phyloP scores from a whole-genome alignment of 2,797 vertebrate genomes.

The Chaunax sp. region DNA sequence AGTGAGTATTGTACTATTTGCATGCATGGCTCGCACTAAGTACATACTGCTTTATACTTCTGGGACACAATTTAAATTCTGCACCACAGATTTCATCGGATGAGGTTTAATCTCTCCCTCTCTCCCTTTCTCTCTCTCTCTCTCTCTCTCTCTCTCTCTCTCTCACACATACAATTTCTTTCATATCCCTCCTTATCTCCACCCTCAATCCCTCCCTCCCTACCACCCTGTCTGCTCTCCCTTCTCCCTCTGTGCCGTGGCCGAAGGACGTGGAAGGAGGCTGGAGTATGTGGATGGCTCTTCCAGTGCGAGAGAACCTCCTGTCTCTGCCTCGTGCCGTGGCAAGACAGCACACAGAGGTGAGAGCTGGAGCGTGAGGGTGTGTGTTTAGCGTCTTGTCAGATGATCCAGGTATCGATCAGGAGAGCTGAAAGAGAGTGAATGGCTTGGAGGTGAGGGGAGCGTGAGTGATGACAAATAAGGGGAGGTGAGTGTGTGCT shows the following conservation, averaged over 20 bases:
- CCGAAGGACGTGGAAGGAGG: constrained; percentile 91
- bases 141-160: constrained; percentile 24
- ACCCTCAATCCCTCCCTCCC: constrained; percentile 64
- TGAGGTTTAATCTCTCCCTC: constrained; percentile 79
- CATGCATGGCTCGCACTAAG: constrained; percentile 54
- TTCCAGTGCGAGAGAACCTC: constrained; percentile 85
- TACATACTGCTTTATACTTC: constrained; percentile 67
- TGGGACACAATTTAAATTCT: constrained; percentile 79
- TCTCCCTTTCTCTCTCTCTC: constrained; percentile 46
- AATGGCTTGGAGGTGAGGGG: constrained; percentile 47
- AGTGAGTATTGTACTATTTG: constrained; percentile 59
- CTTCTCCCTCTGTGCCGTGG: constrained; percentile 67
- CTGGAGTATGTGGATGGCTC: constrained; percentile 93
- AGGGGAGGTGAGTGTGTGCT: constrained; percentile 33
- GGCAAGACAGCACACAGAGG: constrained; percentile 82
- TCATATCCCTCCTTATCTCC: constrained; percentile 73
- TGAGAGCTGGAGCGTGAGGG: constrained; percentile 77
- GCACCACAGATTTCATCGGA: constrained; percentile 82
- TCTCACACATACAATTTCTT: constrained; percentile 59
- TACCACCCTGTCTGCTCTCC: constrained; percentile 52
- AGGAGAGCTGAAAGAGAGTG: constrained; percentile 42
- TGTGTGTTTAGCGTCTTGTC: constrained; percentile 44
- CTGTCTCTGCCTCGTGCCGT: constrained; percentile 81
- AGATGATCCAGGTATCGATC: constrained; percentile 60
- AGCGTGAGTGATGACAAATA: constrained; percentile 24